These are phyloP conservation scores for Aphelenchoides fujianensis DNA, from an alignment of 1,140 invertebrate genomes.

Conservation along the genomic window DNA sequence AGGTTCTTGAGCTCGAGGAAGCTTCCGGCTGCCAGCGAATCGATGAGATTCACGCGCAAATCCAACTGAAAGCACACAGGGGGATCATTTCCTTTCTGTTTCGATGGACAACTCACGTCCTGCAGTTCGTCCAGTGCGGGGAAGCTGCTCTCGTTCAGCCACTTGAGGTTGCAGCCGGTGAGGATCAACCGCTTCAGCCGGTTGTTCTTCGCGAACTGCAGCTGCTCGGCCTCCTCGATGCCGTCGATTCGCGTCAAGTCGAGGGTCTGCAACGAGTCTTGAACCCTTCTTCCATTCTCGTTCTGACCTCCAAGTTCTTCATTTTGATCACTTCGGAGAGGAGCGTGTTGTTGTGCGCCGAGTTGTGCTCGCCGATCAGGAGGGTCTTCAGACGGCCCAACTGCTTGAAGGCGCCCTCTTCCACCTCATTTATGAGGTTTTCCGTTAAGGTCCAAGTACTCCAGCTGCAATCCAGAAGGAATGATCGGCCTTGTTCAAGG, in stretches of 20 bases:
- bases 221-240: constrained; percentile 24
- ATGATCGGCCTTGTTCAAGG: too few species aligned
- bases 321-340: constrained; percentile 37
- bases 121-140: constrained; percentile 21
- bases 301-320: constrained; percentile 29
- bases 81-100: constrained; percentile 25
- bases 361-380: constrained; percentile 52
- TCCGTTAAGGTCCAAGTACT: constrained; percentile 44
- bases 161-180: constrained; percentile 37
- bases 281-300: background rate
- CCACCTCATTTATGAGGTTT: constrained; percentile 39
- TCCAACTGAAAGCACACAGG: constrained; percentile 34
- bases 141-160: constrained; percentile 27
- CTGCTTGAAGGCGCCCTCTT: constrained; percentile 35
- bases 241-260: constrained; percentile 47
- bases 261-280: constrained; percentile 27
- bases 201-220: constrained; percentile 24
- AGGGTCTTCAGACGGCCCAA: constrained; percentile 36
- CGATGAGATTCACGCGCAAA: constrained; percentile 36
- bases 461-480: constrained; percentile 50
- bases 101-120: constrained; percentile 28
- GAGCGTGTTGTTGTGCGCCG: constrained; percentile 37
- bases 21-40: constrained; percentile 28
- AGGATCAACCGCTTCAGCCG: constrained; percentile 29
- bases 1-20: constrained; percentile 24